phyloP scores from a whole-genome alignment of 2,113 vertebrate genomes.

The Synodontis membranacea region DNA sequence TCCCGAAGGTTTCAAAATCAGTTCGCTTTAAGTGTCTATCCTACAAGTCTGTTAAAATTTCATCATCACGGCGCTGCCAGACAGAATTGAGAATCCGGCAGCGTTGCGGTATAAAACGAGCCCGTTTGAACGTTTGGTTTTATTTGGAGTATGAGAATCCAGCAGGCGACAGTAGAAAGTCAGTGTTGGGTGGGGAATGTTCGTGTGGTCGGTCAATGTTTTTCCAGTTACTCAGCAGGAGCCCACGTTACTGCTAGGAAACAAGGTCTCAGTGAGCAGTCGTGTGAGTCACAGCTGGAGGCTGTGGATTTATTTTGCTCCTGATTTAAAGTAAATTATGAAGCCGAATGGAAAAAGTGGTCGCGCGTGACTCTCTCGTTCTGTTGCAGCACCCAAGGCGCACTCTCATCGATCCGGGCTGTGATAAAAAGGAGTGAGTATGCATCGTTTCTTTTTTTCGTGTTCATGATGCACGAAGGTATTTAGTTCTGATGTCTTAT shows the following conservation, averaged over 20 bases:
- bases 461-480: not conserved
- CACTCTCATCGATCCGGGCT: conserved; percentile 82
- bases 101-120: not conserved
- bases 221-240: conserved; percentile 12
- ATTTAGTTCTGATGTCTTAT: conserved; percentile 10
- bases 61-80: not conserved
- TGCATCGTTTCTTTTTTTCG: not conserved
- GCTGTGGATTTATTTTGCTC: not conserved
- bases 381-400: conserved; percentile 76
- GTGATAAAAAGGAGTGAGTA: conserved; percentile 87
- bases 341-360: not conserved
- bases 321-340: not conserved
- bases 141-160: not conserved
- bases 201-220: not conserved
- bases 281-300: conserved; percentile 34
- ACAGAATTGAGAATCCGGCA: not conserved
- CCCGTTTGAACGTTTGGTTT: not conserved
- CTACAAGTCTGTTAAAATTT: not conserved
- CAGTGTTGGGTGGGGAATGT: conserved; percentile 4
- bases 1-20: not conserved
- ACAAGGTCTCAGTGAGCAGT: conserved; percentile 1
- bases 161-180: not conserved
- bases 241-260: conserved; percentile 10
- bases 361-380: conserved; percentile 39
- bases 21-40: not conserved